Evolutionary conservation across 2,888 invertebrate species (phyloP).

Genomic region (Plusia festucae): DNA sequence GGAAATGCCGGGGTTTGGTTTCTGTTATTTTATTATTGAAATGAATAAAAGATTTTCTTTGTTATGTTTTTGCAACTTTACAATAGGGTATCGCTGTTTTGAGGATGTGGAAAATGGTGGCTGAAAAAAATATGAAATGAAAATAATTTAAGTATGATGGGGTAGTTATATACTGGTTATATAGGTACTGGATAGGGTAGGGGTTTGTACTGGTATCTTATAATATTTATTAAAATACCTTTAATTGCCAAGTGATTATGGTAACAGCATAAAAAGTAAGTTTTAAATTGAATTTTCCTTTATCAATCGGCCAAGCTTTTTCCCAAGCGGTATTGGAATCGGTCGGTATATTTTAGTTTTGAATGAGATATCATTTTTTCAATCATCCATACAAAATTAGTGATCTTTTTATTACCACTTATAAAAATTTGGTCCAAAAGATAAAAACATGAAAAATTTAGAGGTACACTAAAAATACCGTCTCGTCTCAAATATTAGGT

Average conservation of each 20-base stretch:
- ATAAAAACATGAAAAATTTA: neutral
- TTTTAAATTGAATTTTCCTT: too few relatives aligned
- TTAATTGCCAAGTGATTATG: too few relatives aligned
- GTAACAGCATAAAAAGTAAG: too few relatives aligned
- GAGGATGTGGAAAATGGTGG: conserved; percentile 12
- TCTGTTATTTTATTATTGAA: conserved; percentile 1
- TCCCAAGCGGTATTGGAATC: too few relatives aligned
- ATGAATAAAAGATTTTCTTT: conserved; percentile 5
- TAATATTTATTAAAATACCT: too few relatives aligned
- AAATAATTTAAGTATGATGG: conserved; percentile 28
- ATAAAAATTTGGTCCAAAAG: neutral
- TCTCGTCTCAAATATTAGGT: neutral
- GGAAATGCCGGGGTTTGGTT: neutral
- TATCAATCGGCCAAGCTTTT: too few relatives aligned
- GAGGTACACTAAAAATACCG: neutral
- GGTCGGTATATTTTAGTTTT: too few relatives aligned
- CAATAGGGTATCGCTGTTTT: neutral
- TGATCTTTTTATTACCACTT: neutral
- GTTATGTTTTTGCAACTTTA: neutral
- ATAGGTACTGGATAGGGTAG: too few relatives aligned
- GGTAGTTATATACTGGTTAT: neutral
- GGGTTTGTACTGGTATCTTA: too few relatives aligned
- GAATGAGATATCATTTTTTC: too few relatives aligned
- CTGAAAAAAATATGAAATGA: conserved; percentile 24
- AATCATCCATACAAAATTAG: neutral